Conservation (phyloP, 2,113 vertebrate genomes). For the Oryzias curvinotus region DNA sequence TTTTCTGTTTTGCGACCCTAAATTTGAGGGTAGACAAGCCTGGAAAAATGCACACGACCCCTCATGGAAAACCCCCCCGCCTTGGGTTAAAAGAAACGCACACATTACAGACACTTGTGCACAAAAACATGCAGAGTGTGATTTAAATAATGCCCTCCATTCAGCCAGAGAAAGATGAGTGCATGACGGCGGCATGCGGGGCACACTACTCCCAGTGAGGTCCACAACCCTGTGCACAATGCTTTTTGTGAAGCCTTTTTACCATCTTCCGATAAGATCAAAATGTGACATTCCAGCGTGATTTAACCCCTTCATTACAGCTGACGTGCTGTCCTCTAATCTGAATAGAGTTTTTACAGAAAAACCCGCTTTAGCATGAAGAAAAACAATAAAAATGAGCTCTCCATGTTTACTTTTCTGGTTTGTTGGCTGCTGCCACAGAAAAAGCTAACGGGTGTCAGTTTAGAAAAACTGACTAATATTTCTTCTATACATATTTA, state of each 20-base stretch:
- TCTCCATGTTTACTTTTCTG: not conserved
- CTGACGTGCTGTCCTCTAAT: not conserved
- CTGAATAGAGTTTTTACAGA: not conserved
- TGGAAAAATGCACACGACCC: too few species aligned
- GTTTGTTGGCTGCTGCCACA: not conserved
- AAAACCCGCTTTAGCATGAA: not conserved
- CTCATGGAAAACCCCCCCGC: too few species aligned
- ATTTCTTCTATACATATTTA: not conserved
- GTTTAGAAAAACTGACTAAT: not conserved
- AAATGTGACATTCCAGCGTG: constrained; percentile 11
- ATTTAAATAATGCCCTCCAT: constrained; percentile 48
- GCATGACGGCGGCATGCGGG: constrained; percentile 25
- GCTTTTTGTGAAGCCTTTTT: constrained; percentile 16
- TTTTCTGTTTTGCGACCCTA: not conserved
- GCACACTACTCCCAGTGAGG: not conserved
- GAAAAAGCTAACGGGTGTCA: too few species aligned
- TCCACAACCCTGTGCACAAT: constrained; percentile 2
- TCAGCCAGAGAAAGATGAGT: constrained; percentile 31
- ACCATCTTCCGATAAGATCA: not conserved
- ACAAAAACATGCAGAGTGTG: constrained; percentile 21
- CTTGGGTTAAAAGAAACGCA: too few species aligned
- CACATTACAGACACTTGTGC: too few species aligned
- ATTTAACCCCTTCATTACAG: not conserved
- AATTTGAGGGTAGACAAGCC: too few species aligned
- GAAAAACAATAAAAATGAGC: not conserved